Evolutionary conservation across 2,113 vertebrate species (phyloP).

Genomic region (Abramis brama): DNA sequence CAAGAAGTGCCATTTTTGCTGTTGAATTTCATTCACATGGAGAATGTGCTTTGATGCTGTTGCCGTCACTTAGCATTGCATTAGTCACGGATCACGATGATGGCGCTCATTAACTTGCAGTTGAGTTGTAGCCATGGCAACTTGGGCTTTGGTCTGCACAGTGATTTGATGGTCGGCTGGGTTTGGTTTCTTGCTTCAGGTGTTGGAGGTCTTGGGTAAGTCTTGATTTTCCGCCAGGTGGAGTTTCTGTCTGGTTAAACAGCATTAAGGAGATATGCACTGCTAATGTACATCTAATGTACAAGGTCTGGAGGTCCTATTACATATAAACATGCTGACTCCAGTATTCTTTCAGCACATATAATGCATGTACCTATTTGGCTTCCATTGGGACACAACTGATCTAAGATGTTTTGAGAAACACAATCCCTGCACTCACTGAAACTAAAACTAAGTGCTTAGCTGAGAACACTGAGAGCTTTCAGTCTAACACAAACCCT

Average conservation of each 20-base stretch:
- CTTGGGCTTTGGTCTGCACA: constrained; percentile 9
- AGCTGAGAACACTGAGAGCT: not conserved
- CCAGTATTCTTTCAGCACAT: not conserved
- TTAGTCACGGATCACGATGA: not conserved
- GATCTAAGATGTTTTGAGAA: not conserved
- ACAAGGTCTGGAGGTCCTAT: not conserved
- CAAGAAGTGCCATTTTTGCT: not conserved
- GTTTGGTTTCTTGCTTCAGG: constrained; percentile 59
- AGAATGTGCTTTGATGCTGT: constrained; percentile 25
- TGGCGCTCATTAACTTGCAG: constrained; percentile 13
- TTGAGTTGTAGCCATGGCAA: constrained; percentile 31
- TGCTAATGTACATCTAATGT: not conserved
- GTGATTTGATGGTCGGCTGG: constrained; percentile 13
- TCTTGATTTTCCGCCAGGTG: constrained; percentile 91
- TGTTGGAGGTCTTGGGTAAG: constrained; percentile 80
- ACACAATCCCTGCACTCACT: not conserved
- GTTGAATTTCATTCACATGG: not conserved
- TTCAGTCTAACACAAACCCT: constrained; percentile 4
- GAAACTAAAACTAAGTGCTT: not conserved
- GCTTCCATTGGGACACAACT: constrained; percentile 7
- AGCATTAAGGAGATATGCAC: constrained; percentile 73
- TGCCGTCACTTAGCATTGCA: not conserved
- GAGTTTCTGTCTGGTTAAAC: constrained; percentile 85
- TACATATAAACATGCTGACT: not conserved
- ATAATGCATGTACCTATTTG: not conserved